Evolutionary conservation across 64 coral and sea anemone genomes (phyloP), one percentile per base, ranked within the genome.

Genomic region (Pocillopora damicornis): DNA sequence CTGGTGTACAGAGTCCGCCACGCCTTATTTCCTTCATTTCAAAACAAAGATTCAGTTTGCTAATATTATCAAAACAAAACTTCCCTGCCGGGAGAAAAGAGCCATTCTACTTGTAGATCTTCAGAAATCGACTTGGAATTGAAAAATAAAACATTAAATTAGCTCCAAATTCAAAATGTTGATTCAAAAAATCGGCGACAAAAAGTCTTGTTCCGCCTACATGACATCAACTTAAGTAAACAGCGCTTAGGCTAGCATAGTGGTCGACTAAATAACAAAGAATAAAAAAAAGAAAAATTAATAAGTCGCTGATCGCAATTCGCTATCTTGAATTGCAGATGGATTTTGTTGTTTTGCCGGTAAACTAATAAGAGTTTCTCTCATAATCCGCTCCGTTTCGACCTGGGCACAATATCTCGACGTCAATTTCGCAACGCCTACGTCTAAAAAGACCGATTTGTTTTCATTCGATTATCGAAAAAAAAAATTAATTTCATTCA

Each of bases 51-150:
- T 57, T 22, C 38, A 35, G 34, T 9, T 42, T 83, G 61, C 13
- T n/a, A 67, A 12, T 61, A 67, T 83, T 83, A 67, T 42, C 80
- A 62, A 66, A 45, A 82, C 61, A 82, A 82, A 83, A 68, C 62
- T 83, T 35, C 34, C 16, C 30, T 7, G 18, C 80, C 80, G 80
- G 80, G 67, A 83, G 64, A 37, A 36, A 5, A 26, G 22, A 20
- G 15, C 34, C 64, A 66, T 81, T 18, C 63, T 63, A 11, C 26
- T 14, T 13, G n/a, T 16, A 14, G 63, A 20, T 37, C 80, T 67
- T 81, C 67, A 20, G 67, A 71, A 23, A 71, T 71, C 5, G 63
- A 35, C 17, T 66, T 67, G 79, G 59, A 81, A 81, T 35, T 81
- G 60, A 60, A 63, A 81, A 35, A 23, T 63, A 18, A 63, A 23